Evolutionary conservation across 2,797 vertebrate species (phyloP), one percentile per base, ranked within the genome.

Genomic region (Echeneis naucrates): DNA sequence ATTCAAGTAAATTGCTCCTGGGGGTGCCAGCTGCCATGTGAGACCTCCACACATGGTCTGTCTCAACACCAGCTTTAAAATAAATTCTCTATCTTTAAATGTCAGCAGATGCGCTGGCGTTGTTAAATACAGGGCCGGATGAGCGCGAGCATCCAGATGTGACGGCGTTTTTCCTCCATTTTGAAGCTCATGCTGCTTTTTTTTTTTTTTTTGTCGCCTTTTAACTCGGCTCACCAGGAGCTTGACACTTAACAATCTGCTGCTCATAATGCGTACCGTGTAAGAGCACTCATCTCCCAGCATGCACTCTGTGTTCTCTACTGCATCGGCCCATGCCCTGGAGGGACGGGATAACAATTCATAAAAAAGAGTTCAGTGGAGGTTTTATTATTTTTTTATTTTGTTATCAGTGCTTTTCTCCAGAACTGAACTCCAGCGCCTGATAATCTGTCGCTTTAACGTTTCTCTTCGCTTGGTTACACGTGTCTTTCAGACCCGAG

Each of bases 201-300:
- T 33, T 76, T 70, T 76, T 70, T 82, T 85, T 80, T 89, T 89
- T 89, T 88, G 81, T 81, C 54, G 55, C 70, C 82, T 89, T 81
- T 86, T 91, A 89, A 86, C 90, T 88, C 8, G 5, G 17, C 83
- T 16, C 90, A 75, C 80, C 89, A 75, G 91, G 89, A 85, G 72
- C 57, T 68, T 71, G 86, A 89, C 87, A 82, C 89, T 90, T 89
- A 82, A 88, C 91, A 91, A 91, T 91, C 87, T 92, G 89, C 67
- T 72, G 74, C 86, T 76, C 74, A 51, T 90, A 85, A 89, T 86
- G 81, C 81, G 75, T 56, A 16, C 75, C 38, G 77, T 73, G 72
- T 78, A 78, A 65, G 53, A 67, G 78, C 77, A 8, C 85, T 78
- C 66, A n/a, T 82, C 78, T 89, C 85, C 73, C 88, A 82, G 79